Percentiles rank a stretch among this genome's conserved stretches.
phyloP scores from a whole-genome alignment of 2,113 vertebrate species.

The Circaetus cinerascens region DNA sequence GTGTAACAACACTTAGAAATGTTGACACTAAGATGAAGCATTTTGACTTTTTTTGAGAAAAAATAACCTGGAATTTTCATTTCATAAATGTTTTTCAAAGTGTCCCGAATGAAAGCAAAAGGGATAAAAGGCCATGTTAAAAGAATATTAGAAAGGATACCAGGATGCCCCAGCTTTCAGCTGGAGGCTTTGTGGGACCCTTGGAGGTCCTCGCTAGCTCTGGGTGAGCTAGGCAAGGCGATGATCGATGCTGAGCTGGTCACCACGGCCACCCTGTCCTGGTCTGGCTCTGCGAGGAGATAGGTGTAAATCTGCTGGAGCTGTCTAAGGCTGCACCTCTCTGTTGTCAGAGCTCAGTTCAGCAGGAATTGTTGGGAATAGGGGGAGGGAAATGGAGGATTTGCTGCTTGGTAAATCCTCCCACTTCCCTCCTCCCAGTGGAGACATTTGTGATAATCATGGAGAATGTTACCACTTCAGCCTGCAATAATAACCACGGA shows the following conservation, averaged over 20 bases:
- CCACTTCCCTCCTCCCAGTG: conserved; percentile 17
- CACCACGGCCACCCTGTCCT: background rate
- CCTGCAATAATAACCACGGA: background rate
- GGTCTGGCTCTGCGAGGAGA: background rate
- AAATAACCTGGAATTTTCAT: background rate
- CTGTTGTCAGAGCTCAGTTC: background rate
- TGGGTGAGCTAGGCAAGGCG: background rate
- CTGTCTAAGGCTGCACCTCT: background rate
- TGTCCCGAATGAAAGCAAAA: background rate
- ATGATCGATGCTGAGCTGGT: background rate
- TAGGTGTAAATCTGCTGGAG: background rate
- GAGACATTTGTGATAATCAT: conserved; percentile 25
- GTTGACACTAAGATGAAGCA: background rate
- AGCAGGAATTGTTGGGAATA: background rate
- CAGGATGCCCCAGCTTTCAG: background rate
- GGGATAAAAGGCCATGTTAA: background rate
- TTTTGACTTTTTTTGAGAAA: background rate
- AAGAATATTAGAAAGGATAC: background rate
- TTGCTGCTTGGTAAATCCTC: conserved; percentile 46
- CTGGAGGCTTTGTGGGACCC: background rate
- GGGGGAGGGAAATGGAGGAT: background rate
- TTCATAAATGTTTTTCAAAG: background rate
- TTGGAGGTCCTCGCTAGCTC: background rate
- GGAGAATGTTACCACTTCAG: conserved; percentile 2
- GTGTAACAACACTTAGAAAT: background rate